These are phyloP conservation scores for Eidolon dupreanum DNA, from an alignment of 2,797 vertebrate genomes.

Conservation along the genomic window DNA sequence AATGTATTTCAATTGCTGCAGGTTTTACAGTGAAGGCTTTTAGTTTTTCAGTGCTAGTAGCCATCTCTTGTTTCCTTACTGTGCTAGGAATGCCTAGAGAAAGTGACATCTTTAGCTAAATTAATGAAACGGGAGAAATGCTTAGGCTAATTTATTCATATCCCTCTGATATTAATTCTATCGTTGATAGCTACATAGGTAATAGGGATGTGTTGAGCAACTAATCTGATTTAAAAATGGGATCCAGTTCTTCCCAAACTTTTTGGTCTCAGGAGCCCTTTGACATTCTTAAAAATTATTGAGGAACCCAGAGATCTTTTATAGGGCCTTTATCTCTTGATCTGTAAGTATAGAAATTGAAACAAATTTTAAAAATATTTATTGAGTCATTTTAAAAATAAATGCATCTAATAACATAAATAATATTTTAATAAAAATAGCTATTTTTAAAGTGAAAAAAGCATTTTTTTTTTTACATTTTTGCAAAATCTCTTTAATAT, in stretches of 20 bases:
- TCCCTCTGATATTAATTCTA: not conserved
- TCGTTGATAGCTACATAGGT: not conserved
- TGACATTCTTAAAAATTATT: not conserved
- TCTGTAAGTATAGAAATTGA: not conserved
- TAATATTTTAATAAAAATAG: not conserved
- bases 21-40: not conserved
- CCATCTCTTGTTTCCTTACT: not conserved
- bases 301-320: not conserved
- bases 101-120: not conserved
- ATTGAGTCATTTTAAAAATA: not conserved
- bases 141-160: not conserved
- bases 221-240: not conserved
- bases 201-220: not conserved
- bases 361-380: not conserved
- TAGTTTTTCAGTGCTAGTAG: not conserved
- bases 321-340: not conserved
- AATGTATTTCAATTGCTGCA: not conserved
- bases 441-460: not conserved
- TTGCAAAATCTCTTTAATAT: slow-evolving; percentile 8
- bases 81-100: not conserved
- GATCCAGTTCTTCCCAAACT: not conserved
- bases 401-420: not conserved
- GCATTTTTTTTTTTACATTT: slow-evolving; percentile 39
- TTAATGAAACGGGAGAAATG: not conserved
- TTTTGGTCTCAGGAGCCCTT: not conserved